These are phyloP conservation scores for cattle (Bos taurus) DNA, from an alignment of 2,113 vertebrate species.

Conservation along the genomic window ARS-UCD2.0 NC_037348.1:66489001-66489500, in stretches of 20 bases:
- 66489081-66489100: background rate
- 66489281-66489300: background rate
- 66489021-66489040: rapidly evolving
- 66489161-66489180: rapidly evolving
- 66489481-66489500: rapidly evolving
- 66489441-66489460: background rate
- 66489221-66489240: rapidly evolving
- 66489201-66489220: rapidly evolving
- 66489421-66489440: rapidly evolving
- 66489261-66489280: rapidly evolving
- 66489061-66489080: rapidly evolving
- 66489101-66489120: background rate
- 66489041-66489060: background rate
- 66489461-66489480: background rate
- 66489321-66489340: background rate
- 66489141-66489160: background rate
- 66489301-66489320: background rate
- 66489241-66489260: rapidly evolving
- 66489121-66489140: background rate
- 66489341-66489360: background rate
- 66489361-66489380: rapidly evolving
- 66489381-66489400: background rate
- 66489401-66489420: background rate
- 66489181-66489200: background rate
- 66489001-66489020: rapidly evolving